Percentiles rank a stretch among this genome's conserved stretches.
phyloP scores from a whole-genome alignment of 2,797 vertebrate genomes.

The Morelia viridis region DNA sequence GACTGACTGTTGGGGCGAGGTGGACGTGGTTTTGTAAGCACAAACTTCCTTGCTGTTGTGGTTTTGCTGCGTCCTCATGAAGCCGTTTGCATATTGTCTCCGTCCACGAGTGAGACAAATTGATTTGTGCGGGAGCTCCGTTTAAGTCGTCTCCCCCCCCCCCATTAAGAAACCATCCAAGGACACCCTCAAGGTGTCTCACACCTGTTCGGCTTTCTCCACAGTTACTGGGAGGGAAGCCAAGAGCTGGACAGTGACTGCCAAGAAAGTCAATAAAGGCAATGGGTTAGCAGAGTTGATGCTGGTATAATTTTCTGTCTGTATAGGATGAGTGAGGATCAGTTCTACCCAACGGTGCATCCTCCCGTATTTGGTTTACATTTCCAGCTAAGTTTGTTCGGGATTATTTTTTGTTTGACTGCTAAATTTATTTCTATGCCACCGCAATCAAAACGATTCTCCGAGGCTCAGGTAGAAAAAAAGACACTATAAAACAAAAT shows the following conservation, averaged over 20 bases:
- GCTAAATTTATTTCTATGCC: not conserved
- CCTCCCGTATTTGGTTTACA: not conserved
- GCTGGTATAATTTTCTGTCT: not conserved
- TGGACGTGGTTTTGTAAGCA: not conserved
- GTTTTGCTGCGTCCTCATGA: not conserved
- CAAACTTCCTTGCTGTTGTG: not conserved
- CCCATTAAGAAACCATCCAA: not conserved
- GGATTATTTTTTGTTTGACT: not conserved
- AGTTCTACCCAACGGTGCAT: not conserved
- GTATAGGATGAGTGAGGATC: not conserved
- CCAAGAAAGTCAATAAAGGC: not conserved
- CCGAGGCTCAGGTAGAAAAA: not conserved
- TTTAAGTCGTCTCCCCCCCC: not conserved
- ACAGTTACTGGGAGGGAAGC: not conserved
- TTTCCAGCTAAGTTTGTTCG: not conserved
- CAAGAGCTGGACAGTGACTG: not conserved
- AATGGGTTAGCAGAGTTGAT: not conserved
- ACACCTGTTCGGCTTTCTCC: not conserved
- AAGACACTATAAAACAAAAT: not conserved
- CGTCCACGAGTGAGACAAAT: not conserved
- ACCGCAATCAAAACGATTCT: not conserved
- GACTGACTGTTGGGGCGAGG: not conserved
- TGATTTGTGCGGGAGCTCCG: not conserved
- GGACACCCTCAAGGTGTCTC: not conserved
- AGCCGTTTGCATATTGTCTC: not conserved